Evolutionary conservation across 2,113 vertebrate species (phyloP).

Genomic region (Brachypodius melanocephalos): DNA sequence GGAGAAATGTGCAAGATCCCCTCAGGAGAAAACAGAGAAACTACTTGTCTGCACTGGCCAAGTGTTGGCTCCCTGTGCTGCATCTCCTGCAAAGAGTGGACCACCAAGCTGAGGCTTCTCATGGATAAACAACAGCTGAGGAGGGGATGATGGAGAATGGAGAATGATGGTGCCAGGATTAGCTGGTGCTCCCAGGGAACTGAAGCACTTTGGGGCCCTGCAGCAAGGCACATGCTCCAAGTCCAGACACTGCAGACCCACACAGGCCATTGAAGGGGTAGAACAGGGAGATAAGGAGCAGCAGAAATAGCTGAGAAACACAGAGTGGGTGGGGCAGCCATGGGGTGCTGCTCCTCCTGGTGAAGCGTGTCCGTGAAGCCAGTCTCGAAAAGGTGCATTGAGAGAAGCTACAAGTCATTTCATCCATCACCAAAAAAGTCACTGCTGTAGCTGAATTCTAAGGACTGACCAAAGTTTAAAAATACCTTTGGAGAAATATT

Average conservation of each 20-base stretch:
- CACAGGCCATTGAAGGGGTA: rapidly evolving
- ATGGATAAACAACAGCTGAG: background rate
- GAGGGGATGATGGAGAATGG: background rate
- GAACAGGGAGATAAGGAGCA: background rate
- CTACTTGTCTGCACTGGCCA: background rate
- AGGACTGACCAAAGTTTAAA: background rate
- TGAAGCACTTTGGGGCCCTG: background rate
- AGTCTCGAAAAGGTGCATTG: rapidly evolving
- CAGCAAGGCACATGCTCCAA: background rate
- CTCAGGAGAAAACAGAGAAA: background rate
- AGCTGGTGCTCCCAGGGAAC: background rate
- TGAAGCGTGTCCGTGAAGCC: rapidly evolving
- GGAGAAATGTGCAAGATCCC: background rate
- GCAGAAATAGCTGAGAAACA: background rate
- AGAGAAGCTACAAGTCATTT: background rate
- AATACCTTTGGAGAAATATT: background rate
- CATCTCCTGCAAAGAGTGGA: background rate
- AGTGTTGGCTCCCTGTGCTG: background rate
- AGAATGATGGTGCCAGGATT: rapidly evolving
- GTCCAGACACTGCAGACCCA: rapidly evolving
- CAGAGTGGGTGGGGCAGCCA: background rate
- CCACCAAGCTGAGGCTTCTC: background rate
- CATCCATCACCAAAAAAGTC: background rate
- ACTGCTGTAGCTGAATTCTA: background rate
- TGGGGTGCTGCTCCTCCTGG: rapidly evolving